These are phyloP conservation scores for Amphiprion percula DNA, from an alignment of 2,113 vertebrate genomes.

Conservation along the genomic window DNA sequence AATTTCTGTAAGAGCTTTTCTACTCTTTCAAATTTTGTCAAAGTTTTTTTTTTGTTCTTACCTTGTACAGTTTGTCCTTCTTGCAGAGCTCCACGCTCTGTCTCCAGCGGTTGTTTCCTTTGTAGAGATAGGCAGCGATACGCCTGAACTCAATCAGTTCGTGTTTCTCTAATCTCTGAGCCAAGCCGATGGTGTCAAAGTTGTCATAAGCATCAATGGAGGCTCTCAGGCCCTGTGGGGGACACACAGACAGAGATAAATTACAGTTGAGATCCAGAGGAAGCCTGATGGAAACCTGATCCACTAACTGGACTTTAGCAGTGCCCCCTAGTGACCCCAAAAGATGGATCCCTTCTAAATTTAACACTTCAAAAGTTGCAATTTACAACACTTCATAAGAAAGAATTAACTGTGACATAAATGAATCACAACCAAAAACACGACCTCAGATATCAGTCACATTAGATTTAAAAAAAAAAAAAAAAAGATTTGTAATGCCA, in stretches of 20 bases:
- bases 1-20: background rate
- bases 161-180: slow-evolving; percentile 91
- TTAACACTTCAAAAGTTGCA: no score
- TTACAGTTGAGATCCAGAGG: background rate
- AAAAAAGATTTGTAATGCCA: no score
- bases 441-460: no score
- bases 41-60: slow-evolving; percentile 45
- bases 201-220: slow-evolving; percentile 93
- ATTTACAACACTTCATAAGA: no score
- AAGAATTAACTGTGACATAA: no score
- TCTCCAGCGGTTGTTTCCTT: slow-evolving; percentile 92
- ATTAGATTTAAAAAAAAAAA: no score
- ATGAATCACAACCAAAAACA: no score
- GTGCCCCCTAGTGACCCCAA: slow-evolving; percentile 14
- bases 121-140: slow-evolving; percentile 92
- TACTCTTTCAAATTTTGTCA: no score
- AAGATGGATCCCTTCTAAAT: background rate
- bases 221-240: slow-evolving; percentile 88
- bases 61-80: slow-evolving; percentile 94
- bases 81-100: slow-evolving; percentile 95
- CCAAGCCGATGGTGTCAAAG: slow-evolving; percentile 91
- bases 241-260: slow-evolving; percentile 4
- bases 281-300: background rate
- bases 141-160: slow-evolving; percentile 93
- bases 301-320: background rate